Conservation (phyloP, 2,888 invertebrate genomes). For the Rhyacophila evoluta region DNA sequence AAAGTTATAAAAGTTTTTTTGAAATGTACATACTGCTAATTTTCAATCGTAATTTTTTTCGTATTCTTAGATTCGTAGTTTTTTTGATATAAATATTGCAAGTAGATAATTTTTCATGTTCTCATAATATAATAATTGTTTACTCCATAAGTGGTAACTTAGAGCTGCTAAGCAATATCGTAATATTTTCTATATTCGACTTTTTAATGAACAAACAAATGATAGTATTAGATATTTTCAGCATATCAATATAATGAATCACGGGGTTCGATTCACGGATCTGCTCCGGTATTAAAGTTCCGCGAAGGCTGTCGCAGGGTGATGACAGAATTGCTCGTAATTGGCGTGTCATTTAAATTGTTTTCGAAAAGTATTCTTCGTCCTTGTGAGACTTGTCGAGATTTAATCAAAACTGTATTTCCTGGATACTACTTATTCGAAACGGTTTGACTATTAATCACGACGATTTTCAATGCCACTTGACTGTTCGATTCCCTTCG, state of each 20-base stretch:
- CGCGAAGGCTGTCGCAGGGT: background rate
- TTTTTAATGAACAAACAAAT: too few species aligned
- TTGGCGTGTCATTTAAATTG: background rate
- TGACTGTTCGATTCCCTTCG: background rate
- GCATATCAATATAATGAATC: background rate
- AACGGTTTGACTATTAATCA: background rate
- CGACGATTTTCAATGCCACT: background rate
- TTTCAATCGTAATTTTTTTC: too few species aligned
- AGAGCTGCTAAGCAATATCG: too few species aligned
- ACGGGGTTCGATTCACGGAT: background rate
- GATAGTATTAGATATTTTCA: too few species aligned
- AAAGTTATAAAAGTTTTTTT: too few species aligned
- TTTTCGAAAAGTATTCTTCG: background rate
- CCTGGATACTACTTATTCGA: background rate
- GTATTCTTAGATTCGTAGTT: too few species aligned
- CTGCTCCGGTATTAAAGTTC: background rate
- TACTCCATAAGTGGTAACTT: too few species aligned
- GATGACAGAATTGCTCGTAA: background rate
- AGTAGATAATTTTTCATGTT: too few species aligned
- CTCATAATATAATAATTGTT: too few species aligned
- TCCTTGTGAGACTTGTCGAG: background rate
- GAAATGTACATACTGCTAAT: too few species aligned
- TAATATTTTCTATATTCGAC: too few species aligned
- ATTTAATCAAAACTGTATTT: conserved; percentile 3
- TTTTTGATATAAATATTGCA: too few species aligned